Percentiles rank a stretch among this genome's conserved stretches.
Evolutionary conservation across 2,113 vertebrate species (phyloP).

Genomic region (Stegostoma tigrinum): DNA sequence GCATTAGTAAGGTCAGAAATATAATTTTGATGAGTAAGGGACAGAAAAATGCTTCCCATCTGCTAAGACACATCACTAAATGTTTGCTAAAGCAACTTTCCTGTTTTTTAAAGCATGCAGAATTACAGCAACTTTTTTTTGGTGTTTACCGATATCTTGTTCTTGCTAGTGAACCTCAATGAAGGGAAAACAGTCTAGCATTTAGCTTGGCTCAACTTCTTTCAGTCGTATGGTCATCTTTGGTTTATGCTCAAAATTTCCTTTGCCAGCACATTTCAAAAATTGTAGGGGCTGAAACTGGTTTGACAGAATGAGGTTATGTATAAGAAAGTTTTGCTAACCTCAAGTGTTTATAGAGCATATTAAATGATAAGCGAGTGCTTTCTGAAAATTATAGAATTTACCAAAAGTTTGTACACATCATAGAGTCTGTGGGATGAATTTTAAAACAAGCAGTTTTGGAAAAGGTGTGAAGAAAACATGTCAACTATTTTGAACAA

Average conservation of each 20-base stretch:
- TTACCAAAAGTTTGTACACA: too few relatives aligned
- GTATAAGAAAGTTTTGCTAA: neutral
- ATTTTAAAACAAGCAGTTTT: neutral
- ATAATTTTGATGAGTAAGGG: neutral
- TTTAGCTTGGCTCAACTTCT: slow-evolving; percentile 9
- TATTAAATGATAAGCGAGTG: neutral
- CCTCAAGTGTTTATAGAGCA: neutral
- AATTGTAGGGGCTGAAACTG: neutral
- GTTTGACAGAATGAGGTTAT: neutral
- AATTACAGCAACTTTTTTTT: neutral
- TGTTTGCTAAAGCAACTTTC: neutral
- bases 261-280: neutral
- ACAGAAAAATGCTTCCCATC: neutral
- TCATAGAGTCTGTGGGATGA: neutral
- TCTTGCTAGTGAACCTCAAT: neutral
- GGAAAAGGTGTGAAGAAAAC: neutral
- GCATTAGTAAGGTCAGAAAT: neutral
- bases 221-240: slow-evolving; percentile 7
- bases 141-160: neutral
- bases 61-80: neutral
- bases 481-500: neutral
- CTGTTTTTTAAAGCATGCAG: neutral
- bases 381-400: neutral
- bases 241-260: neutral
- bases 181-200: neutral